Percentiles rank a stretch among this genome's conserved stretches.
Conservation (phyloP, 1,140 invertebrate species). For the Brachionus calyciflorus region DNA sequence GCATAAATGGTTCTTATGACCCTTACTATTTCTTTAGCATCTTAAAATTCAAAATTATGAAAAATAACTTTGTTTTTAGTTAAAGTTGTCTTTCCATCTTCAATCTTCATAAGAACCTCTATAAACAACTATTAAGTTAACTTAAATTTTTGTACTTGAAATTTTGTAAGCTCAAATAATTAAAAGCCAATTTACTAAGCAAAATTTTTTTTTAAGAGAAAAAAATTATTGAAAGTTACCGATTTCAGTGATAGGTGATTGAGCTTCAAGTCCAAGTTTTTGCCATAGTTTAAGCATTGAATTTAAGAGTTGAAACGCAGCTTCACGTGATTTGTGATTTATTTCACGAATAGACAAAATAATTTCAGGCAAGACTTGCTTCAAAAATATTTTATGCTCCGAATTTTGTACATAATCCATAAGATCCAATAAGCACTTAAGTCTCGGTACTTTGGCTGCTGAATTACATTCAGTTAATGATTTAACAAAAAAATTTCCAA, state of each 20-base stretch:
- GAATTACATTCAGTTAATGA: conserved; percentile 69
- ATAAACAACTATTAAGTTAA: too few species aligned
- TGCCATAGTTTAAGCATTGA: conserved; percentile 57
- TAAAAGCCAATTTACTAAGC: too few species aligned
- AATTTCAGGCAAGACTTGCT: conserved; percentile 72
- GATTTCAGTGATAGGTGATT: not conserved
- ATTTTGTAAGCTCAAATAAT: too few species aligned
- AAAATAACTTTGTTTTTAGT: too few species aligned
- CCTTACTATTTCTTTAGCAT: too few species aligned
- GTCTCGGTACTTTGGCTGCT: conserved; percentile 70
- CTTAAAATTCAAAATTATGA: too few species aligned
- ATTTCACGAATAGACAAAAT: conserved; percentile 64
- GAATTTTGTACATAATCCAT: conserved; percentile 60
- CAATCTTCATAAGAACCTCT: too few species aligned
- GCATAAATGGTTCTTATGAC: too few species aligned
- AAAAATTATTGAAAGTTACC: too few species aligned
- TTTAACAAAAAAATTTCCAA: conserved; percentile 70
- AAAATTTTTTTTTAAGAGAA: too few species aligned
- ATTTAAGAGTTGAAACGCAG: conserved; percentile 72
- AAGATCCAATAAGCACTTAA: conserved; percentile 70
- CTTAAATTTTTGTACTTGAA: too few species aligned
- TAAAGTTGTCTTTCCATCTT: too few species aligned
- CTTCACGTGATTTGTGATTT: conserved; percentile 73
- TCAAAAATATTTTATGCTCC: conserved; percentile 66
- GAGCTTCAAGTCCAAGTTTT: conserved; percentile 49